These are phyloP conservation scores for Phthorimaea operculella DNA, from an alignment of 1,140 invertebrate species.

Conservation along the genomic window DNA sequence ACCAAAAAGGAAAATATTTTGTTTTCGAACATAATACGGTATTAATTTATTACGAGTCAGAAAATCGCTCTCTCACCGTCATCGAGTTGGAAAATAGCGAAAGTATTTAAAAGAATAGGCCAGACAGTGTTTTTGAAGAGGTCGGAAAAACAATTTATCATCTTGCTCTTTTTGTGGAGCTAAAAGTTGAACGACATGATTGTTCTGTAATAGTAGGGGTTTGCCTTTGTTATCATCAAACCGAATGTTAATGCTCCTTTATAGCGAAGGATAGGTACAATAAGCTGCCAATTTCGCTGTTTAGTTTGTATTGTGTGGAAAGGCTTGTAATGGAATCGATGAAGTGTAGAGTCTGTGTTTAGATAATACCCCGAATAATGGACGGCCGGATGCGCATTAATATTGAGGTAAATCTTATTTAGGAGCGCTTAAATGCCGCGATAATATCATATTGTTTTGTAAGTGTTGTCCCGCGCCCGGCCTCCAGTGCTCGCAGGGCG, in stretches of 20 bases:
- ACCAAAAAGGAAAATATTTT: constrained; percentile 16
- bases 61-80: constrained; percentile 53
- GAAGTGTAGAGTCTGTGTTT: constrained; percentile 36
- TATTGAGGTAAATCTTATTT: constrained; percentile 67
- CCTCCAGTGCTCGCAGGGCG: constrained; percentile 59
- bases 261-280: constrained; percentile 18
- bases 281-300: constrained; percentile 17
- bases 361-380: constrained; percentile 62
- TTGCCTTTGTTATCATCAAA: constrained; percentile 42
- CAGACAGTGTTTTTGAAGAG: constrained; percentile 61
- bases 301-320: constrained; percentile 13
- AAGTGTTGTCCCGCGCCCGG: constrained; percentile 56
- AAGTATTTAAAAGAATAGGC: constrained; percentile 61
- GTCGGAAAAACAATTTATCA: constrained; percentile 65
- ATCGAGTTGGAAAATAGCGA: constrained; percentile 65
- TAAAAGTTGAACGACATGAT: constrained; percentile 58
- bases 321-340: constrained; percentile 24
- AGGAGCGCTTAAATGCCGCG: constrained; percentile 58
- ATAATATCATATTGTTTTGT: constrained; percentile 66
- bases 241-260: constrained; percentile 24
- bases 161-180: constrained; percentile 50
- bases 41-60: constrained; percentile 50
- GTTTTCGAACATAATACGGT: constrained; percentile 44
- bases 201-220: constrained; percentile 48
- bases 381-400: constrained; percentile 60